phyloP scores from a whole-genome alignment of 2,113 vertebrate genomes.

The Halcyon senegalensis region DNA sequence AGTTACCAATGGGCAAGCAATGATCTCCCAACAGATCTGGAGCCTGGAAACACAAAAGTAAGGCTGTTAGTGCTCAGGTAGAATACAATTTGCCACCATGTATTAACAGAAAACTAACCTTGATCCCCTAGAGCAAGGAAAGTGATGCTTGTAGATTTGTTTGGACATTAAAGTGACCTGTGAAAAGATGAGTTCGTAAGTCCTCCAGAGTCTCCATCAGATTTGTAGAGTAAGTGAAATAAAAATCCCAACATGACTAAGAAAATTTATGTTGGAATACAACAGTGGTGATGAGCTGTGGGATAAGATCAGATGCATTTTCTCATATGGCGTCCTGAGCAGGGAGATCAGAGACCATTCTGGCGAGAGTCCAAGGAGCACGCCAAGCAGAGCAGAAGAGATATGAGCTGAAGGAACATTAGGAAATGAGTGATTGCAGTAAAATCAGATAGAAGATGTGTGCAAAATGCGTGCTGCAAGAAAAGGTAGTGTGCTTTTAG shows the following conservation, averaged over 20 bases:
- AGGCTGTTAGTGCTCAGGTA: background rate
- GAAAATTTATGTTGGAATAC: background rate
- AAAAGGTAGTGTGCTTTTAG: background rate
- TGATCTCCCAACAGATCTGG: background rate
- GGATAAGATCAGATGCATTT: slow-evolving; percentile 3
- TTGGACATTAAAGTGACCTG: background rate
- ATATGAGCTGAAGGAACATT: background rate
- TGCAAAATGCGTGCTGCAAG: background rate
- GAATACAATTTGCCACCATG: background rate
- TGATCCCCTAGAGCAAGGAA: background rate
- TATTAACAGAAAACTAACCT: background rate
- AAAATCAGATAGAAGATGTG: background rate
- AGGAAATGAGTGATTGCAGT: slow-evolving; percentile 1
- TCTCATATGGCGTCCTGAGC: background rate
- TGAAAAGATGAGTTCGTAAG: background rate
- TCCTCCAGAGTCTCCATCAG: background rate
- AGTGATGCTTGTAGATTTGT: background rate
- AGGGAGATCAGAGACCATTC: background rate
- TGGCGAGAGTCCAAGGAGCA: background rate
- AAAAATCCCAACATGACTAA: background rate
- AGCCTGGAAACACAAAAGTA: background rate
- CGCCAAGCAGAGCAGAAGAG: background rate
- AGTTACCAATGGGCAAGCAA: background rate
- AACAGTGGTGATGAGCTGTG: background rate
- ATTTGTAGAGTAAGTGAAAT: background rate